These are phyloP conservation scores for Thomomys bottae DNA, from an alignment of 2,113 vertebrate species.

Conservation along the genomic window DNA sequence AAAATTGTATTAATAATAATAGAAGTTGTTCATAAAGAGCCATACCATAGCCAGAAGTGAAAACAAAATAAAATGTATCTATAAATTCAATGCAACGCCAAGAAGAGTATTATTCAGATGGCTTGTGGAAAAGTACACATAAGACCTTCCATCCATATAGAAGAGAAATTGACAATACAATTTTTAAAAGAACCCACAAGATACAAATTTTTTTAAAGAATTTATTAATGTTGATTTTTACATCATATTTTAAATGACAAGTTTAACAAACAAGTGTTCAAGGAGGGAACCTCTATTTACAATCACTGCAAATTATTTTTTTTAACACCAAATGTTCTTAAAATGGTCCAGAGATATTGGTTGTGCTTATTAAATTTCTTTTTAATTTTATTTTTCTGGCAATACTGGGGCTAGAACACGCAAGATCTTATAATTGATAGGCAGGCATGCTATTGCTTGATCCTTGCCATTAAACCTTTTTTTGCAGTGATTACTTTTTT, in stretches of 20 bases:
- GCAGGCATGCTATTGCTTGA: too few species aligned
- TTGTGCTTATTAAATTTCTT: not conserved
- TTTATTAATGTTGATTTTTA: too few species aligned
- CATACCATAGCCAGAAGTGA: not conserved
- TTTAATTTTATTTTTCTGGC: too few species aligned
- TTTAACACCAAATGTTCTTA: constrained; percentile 24
- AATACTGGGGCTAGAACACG: too few species aligned
- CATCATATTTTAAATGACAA: too few species aligned
- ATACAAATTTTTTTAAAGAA: too few species aligned
- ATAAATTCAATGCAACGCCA: not conserved
- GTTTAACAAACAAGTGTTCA: too few species aligned
- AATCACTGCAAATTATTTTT: too few species aligned
- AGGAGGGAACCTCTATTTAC: too few species aligned
- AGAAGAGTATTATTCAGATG: not conserved
- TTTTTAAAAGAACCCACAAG: not conserved
- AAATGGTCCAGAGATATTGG: not conserved
- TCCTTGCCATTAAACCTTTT: too few species aligned
- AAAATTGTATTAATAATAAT: constrained; percentile 1
- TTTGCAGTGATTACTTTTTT: too few species aligned
- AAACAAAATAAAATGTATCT: not conserved
- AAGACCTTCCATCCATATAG: not conserved
- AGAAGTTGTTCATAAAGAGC: not conserved
- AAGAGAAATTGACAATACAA: constrained; percentile 31
- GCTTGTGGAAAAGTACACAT: not conserved
- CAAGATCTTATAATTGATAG: too few species aligned